Evolutionary conservation across 2,888 invertebrate genomes (phyloP).

Genomic region (Dorcus parallelipipedus): DNA sequence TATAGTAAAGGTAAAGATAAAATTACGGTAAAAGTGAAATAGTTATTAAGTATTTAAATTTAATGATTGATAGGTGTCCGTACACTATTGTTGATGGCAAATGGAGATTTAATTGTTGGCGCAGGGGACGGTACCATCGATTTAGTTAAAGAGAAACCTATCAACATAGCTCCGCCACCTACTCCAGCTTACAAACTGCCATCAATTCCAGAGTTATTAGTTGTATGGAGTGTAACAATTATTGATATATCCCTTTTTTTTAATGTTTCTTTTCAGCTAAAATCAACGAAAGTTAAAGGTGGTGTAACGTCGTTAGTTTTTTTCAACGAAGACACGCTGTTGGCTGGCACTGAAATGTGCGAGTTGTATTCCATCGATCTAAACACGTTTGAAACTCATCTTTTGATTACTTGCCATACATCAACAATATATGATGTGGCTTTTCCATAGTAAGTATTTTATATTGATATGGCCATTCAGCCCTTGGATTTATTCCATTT

Average conservation of each 20-base stretch:
- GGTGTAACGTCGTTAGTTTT: slow-evolving; percentile 73
- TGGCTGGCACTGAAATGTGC: slow-evolving; percentile 73
- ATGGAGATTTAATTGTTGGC: slow-evolving; percentile 69
- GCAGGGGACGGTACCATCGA: slow-evolving; percentile 83
- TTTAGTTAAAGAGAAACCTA: slow-evolving; percentile 53
- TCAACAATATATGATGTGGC: slow-evolving; percentile 75
- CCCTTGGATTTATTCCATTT: no score
- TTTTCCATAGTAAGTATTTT: slow-evolving; percentile 70
- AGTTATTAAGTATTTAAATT: no score
- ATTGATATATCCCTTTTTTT: not conserved
- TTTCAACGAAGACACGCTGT: slow-evolving; percentile 58
- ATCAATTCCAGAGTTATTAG: slow-evolving; percentile 47
- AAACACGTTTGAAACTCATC: slow-evolving; percentile 62
- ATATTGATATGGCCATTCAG: no score
- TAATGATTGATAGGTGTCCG: slow-evolving; percentile 55
- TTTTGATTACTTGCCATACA: slow-evolving; percentile 80
- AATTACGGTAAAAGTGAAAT: no score
- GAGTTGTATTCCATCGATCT: slow-evolving; percentile 79
- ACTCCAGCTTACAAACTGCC: slow-evolving; percentile 44
- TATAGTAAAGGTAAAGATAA: slow-evolving; percentile 54
- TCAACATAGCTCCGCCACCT: slow-evolving; percentile 16
- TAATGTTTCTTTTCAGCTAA: slow-evolving; percentile 41
- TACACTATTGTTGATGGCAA: slow-evolving; percentile 59
- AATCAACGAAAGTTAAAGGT: slow-evolving; percentile 58
- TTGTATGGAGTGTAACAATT: slow-evolving; percentile 37